These are phyloP conservation scores for Callyntrura guangdongensis DNA, from an alignment of 2,888 invertebrate species.

Conservation along the genomic window DNA sequence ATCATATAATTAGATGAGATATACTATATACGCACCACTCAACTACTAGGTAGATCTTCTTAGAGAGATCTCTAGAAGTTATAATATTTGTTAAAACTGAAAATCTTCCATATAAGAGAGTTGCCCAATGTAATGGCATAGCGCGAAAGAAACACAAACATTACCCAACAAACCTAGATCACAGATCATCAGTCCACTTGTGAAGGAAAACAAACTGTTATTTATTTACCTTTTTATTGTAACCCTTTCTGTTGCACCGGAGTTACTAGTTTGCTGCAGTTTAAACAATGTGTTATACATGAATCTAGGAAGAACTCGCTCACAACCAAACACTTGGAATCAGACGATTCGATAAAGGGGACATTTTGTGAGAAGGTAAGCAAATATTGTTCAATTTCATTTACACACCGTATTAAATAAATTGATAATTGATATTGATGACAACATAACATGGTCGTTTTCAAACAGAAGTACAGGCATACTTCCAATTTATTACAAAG, in stretches of 20 bases:
- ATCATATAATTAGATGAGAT: too few relatives aligned
- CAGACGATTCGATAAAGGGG: neutral
- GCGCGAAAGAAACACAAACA: slow-evolving; percentile 62
- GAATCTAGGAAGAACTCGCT: slow-evolving; percentile 9
- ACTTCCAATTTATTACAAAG: neutral
- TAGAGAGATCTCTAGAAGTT: slow-evolving; percentile 64
- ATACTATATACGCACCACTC: too few relatives aligned
- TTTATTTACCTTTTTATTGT: slow-evolving; percentile 37
- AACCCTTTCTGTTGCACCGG: slow-evolving; percentile 7
- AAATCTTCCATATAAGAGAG: too few relatives aligned
- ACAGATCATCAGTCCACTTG: neutral
- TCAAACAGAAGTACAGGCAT: too few relatives aligned
- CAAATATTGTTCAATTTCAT: neutral
- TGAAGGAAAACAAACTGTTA: slow-evolving; percentile 41
- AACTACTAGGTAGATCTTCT: too few relatives aligned
- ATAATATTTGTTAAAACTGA: slow-evolving; percentile 33
- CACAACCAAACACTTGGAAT: slow-evolving; percentile 15
- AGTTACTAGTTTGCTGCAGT: neutral
- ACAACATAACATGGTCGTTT: too few relatives aligned
- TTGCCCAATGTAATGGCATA: slow-evolving; percentile 51
- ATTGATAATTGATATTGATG: too few relatives aligned
- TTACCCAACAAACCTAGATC: neutral
- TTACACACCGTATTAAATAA: neutral
- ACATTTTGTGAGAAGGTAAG: slow-evolving; percentile 23
- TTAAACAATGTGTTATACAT: slow-evolving; percentile 41